Evolutionary conservation across 2,113 vertebrate genomes (phyloP), one percentile per base, ranked within the genome.

Genomic region (Reinhardtius hippoglossoides): DNA sequence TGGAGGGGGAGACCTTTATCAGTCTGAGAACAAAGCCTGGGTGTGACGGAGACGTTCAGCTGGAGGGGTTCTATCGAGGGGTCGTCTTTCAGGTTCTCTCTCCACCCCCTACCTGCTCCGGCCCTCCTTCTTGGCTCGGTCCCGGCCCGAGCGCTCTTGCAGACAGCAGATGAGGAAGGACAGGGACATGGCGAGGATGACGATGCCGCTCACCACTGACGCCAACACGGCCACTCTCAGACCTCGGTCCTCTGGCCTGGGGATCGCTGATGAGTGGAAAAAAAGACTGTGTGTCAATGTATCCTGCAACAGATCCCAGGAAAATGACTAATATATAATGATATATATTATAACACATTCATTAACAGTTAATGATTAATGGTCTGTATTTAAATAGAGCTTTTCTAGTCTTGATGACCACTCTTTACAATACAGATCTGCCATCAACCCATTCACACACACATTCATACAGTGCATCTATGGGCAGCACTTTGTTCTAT

Each of bases 131-230:
- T 81, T 88, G 71, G 66, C 72, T 9, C 84, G 77, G 55, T 86
- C 67, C 60, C 83, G 81, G 27, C 84, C 74, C 59, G 87, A 84
- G 62, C 85, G 86, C 58, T 94, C 92, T 52, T 94, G 93, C 81
- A 96, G 89, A 76, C 95, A 96, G 93, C 95, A 96, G 71, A 95
- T 63, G 55, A 95, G 91, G 69, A 96, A 97, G 85, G 95, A 94
- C 65, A 94, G 27, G 26, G 95, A 94, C 83, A 96, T 92, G 18
- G 88, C 91, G n/a, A 96, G 86, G 88, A 96, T 96, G 42, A 96
- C 77, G 1, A 95, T 89, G 57, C 95, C 93, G 9, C 95, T 96
- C 71, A 96, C 91, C 65, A 95, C 92, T 3, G 95, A 95, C 0
- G 92, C 93, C 72, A 95, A 78, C 48, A 96, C 92, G 0, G 95